Percentiles rank a stretch among this genome's conserved stretches.
Evolutionary conservation across 1,140 invertebrate species (phyloP).

Genomic region (Caenorhabditis latens): DNA sequence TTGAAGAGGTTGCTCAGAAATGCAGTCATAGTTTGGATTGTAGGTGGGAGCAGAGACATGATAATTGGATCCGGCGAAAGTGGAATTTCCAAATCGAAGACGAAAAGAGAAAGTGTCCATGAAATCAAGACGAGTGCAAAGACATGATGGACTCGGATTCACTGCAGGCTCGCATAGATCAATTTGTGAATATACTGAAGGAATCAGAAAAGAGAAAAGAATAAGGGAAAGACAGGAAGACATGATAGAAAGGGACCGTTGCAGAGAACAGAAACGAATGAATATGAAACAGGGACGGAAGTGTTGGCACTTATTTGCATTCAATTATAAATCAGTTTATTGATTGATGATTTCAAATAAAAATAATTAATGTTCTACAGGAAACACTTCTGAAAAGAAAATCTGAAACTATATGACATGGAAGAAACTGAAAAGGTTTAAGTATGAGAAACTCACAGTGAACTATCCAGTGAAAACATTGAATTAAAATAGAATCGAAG

Average conservation of each 20-base stretch:
- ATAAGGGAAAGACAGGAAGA: neutral
- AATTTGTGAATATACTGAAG: neutral
- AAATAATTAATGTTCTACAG: too few species aligned
- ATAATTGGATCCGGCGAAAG: neutral
- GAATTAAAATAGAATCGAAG: too few species aligned
- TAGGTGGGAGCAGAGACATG: neutral
- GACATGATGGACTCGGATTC: neutral
- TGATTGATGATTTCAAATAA: too few species aligned
- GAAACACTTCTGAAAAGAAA: too few species aligned
- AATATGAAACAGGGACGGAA: neutral
- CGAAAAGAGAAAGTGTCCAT: slow-evolving; percentile 23
- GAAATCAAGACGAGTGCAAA: slow-evolving; percentile 19
- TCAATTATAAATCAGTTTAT: too few species aligned
- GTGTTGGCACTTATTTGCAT: neutral
- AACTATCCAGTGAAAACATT: too few species aligned
- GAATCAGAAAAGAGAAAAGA: neutral
- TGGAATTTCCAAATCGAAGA: slow-evolving; percentile 18
- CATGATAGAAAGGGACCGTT: neutral
- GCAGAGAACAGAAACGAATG: neutral
- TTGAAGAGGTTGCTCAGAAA: neutral
- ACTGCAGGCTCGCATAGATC: slow-evolving; percentile 6
- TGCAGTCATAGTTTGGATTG: neutral
- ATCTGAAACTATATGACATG: too few species aligned
- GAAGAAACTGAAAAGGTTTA: too few species aligned
- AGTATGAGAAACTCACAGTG: too few species aligned